Conservation (phyloP, 2,113 vertebrate species). For the Nothoprocta pentlandii region DNA sequence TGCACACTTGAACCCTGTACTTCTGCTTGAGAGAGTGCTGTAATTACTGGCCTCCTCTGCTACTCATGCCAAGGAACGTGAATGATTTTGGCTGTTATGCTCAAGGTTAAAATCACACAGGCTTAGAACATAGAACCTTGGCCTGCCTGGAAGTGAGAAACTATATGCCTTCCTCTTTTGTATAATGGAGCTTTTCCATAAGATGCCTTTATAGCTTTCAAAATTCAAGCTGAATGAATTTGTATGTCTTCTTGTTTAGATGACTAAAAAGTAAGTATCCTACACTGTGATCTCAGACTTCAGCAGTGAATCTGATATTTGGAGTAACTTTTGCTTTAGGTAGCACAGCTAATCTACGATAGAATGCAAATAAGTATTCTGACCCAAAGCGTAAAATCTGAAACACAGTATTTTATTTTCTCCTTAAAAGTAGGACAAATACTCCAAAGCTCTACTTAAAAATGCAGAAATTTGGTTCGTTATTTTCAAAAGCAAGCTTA, state of each 20-base stretch:
- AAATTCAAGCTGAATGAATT: background rate
- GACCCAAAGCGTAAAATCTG: background rate
- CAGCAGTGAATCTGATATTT: background rate
- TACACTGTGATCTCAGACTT: background rate
- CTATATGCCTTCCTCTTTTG: background rate
- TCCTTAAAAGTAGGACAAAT: background rate
- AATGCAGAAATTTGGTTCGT: background rate
- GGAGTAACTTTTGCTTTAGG: background rate
- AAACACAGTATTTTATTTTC: background rate
- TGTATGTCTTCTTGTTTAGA: background rate
- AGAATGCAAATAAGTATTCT: background rate
- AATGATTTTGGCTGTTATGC: background rate
- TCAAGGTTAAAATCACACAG: background rate
- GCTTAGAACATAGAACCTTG: accelerated
- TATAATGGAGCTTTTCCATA: background rate
- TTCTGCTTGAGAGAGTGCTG: background rate
- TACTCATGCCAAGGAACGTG: background rate
- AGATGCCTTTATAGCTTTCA: background rate
- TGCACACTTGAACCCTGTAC: background rate
- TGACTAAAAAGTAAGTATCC: background rate
- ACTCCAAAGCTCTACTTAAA: background rate
- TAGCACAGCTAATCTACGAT: background rate
- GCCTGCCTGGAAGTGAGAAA: background rate
- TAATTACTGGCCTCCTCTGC: background rate
- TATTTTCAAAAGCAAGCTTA: background rate